A percentile compares a stretch with the other conserved stretches of the same genome.
phyloP scores from a whole-genome alignment of 2,797 vertebrate genomes.

The Acrossocheilus fasciatus region DNA sequence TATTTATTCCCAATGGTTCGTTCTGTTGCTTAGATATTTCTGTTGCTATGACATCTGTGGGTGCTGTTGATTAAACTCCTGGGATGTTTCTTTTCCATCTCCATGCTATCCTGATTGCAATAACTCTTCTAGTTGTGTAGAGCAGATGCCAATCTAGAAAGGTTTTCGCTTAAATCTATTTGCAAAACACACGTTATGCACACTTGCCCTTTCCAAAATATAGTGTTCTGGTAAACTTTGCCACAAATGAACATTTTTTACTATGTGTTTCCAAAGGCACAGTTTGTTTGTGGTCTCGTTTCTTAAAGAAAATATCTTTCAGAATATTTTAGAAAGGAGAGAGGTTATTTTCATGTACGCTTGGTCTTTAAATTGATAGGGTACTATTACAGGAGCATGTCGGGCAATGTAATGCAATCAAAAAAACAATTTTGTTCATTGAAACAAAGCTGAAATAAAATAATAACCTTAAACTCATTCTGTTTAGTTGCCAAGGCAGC shows the following conservation, averaged over 20 bases:
- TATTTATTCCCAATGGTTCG: constrained; percentile 5
- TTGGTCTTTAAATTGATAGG: not conserved
- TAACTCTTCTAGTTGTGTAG: constrained; percentile 48
- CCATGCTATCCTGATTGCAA: constrained; percentile 39
- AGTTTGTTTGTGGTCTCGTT: not conserved
- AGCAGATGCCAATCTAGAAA: constrained; percentile 54
- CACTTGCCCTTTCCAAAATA: constrained; percentile 11
- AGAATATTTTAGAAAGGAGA: not conserved
- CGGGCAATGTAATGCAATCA: not conserved
- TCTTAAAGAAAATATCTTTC: not conserved
- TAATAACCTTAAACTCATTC: not conserved
- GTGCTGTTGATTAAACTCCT: constrained; percentile 51
- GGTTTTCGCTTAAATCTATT: not conserved
- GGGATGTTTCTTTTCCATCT: constrained; percentile 56
- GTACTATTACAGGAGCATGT: not conserved
- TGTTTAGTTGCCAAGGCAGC: not conserved
- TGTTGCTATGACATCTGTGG: constrained; percentile 68
- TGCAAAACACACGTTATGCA: not conserved
- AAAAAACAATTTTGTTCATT: not conserved
- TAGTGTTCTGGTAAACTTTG: not conserved
- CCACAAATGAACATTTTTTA: not conserved
- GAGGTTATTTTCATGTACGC: not conserved
- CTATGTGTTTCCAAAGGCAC: not conserved
- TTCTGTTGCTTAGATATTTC: constrained; percentile 59
- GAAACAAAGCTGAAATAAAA: not conserved